A percentile compares a stretch with the other conserved stretches of the same genome.
phyloP scores from a whole-genome alignment of 1,140 invertebrate species.

The Zaprionus capensis region DNA sequence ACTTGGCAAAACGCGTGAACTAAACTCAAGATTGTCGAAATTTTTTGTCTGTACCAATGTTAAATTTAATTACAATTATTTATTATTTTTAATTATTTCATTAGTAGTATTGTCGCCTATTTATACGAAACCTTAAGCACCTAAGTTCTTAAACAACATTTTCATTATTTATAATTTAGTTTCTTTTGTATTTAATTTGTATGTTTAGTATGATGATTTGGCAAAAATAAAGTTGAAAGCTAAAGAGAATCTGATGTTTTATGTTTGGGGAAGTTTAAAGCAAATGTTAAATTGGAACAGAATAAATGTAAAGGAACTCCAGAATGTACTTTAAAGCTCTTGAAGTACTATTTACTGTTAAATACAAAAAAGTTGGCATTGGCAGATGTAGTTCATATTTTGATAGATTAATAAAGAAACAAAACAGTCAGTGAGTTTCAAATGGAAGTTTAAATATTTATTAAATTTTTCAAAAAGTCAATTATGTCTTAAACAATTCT shows the following conservation, averaged over 20 bases:
- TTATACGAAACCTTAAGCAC: background rate
- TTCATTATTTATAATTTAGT: constrained; percentile 46
- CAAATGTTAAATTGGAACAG: no score
- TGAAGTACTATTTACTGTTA: no score
- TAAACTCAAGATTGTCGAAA: constrained; percentile 54
- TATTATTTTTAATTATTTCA: constrained; percentile 28
- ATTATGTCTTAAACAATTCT: no score
- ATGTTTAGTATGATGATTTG: constrained; percentile 57
- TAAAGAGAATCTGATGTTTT: constrained; percentile 33
- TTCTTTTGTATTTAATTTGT: constrained; percentile 50
- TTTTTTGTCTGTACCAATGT: constrained; percentile 52
- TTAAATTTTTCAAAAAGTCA: no score
- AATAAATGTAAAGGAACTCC: no score
- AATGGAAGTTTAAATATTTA: no score
- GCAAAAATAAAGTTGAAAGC: constrained; percentile 73
- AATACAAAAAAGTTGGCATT: no score
- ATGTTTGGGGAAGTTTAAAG: background rate
- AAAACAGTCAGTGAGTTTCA: no score
- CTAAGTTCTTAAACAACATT: constrained; percentile 22
- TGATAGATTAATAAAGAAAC: no score
- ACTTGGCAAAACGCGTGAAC: constrained; percentile 50
- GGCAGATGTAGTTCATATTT: no score
- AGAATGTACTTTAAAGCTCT: no score
- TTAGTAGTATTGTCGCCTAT: constrained; percentile 9
- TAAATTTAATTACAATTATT: constrained; percentile 33